Evolutionary conservation across 2,888 invertebrate genomes (phyloP).

Genomic region (Coenonympha arcania): DNA sequence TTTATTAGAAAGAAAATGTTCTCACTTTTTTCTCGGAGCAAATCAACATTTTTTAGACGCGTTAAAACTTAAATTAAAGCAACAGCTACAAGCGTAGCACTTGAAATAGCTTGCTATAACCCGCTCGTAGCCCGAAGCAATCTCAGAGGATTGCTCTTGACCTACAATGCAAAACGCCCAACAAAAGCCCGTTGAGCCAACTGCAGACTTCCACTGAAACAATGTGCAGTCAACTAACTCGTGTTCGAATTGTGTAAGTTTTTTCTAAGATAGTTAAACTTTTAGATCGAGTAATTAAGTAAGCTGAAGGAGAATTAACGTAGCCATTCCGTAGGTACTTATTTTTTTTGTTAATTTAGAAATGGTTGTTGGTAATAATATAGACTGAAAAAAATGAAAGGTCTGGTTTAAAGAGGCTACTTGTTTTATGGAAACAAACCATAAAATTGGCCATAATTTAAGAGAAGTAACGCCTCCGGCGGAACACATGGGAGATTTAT

Average conservation of each 20-base stretch:
- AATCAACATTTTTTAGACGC: too few relatives aligned
- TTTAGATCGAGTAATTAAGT: too few relatives aligned
- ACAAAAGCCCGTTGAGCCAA: constrained; percentile 43
- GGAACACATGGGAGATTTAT: constrained; percentile 17
- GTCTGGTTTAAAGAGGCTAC: constrained; percentile 4
- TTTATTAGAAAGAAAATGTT: too few relatives aligned
- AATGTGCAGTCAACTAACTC: constrained; percentile 30
- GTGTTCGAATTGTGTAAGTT: constrained; percentile 22
- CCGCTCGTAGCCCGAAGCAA: constrained; percentile 40
- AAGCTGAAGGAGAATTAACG: too few relatives aligned
- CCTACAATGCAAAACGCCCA: constrained; percentile 54
- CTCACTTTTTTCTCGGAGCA: too few relatives aligned
- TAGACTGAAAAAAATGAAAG: not conserved
- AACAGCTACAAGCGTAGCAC: constrained; percentile 15
- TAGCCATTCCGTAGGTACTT: not conserved
- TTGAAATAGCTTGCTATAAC: constrained; percentile 26
- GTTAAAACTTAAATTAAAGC: not conserved
- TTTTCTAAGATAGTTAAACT: constrained; percentile 20
- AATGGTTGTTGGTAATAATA: too few relatives aligned
- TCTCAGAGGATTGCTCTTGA: constrained; percentile 60
- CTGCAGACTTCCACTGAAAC: constrained; percentile 31
- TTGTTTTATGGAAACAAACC: constrained; percentile 9
- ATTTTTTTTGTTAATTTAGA: not conserved
- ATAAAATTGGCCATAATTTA: constrained; percentile 16
- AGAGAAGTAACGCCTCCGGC: constrained; percentile 9